Base-by-base conservation (phyloP, 2,888 invertebrate genomes). In the Serrognathus titanus region DNA sequence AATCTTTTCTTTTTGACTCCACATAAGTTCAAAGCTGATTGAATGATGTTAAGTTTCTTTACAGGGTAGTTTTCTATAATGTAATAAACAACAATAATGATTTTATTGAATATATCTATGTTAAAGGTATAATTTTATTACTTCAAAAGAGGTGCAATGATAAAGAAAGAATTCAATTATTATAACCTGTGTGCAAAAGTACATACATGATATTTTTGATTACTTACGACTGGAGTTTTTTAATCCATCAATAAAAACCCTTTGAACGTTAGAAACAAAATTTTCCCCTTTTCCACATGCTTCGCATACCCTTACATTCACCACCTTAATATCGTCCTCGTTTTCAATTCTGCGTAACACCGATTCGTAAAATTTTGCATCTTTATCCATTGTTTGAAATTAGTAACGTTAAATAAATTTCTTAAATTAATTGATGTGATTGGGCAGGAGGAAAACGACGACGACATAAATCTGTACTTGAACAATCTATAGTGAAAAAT, bases 271-370 rank as follows among this genome's bases (percentile, higher is more conserved):
- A 1, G 66, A 64, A 40, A 61, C 59, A 39, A 63, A 66, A 55
- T 63, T 63, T 13, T 60, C 58, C 35, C 64, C 66, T 24, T 57
- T 63, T 38, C 58, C 60, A 38, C 59, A 52, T 2, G 63, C 66
- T 16, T 55, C 55, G 35, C 36, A 31, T 10, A 46, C 38, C n/a
- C 46, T 40, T 1, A 61, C 11, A 11, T 37, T 46, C 2, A 39
- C 41, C 8, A 64, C 38, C 4, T 41, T 38, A 4, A 64, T 49
- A 9, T 50, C 47, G 36, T 51, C 49, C 50, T 63, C 56, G 16
- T 52, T 43, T 48, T 63, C 56, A 50, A 56, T 41, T 45, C 54
- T 45, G 24, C 55, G 47, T 11, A 64, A 50, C 35, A 64, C 36
- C 7, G 38, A 47, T 43, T 62, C 56, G 8, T 53, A 51, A 48